Base-by-base conservation (phyloP, 2,797 vertebrate genomes). In the Siniperca undulata region DNA sequence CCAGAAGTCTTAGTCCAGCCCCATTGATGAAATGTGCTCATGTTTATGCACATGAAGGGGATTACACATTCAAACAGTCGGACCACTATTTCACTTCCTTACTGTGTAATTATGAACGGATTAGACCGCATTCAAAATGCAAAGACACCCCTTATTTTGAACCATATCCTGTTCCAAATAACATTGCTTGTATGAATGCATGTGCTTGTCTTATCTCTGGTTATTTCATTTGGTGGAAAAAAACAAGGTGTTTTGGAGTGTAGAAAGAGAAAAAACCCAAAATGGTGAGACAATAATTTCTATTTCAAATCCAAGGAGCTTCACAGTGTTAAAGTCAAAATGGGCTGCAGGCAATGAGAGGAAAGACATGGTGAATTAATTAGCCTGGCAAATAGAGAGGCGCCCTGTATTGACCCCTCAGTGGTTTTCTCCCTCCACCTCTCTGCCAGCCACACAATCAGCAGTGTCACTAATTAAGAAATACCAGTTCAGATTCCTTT, bases 341-440 rank as follows among this genome's bases (percentile, higher is more conserved):
- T 94, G 94, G 93, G 95, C 96, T 96, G 88, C 94, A 91, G 96
- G 96, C 95, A 93, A 96, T 96, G 95, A 95, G 92, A 95, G 91
- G 93, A 94, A 95, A 96, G 95, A 95, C 97, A 96, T 96, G 95
- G 97, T 96, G 95, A 97, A 98, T 98, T 98, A 97, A 98, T 99
- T 97, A 97, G 97, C 86, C 96, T 97, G 96, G 96, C 97, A 97
- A 96, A 96, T 61, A 88, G 95, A 97, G 95, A 96, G 95, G 94
- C 80, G 93, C 95, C 90, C 92, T 92, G 82, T 91, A 92, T 93
- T 97, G 97, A 97, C 97, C 97, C 96, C 95, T 95, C 95, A 94
- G 95, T 96, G 97, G 96, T 96, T 97, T 97, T 96, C 96, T 96
- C 96, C 95, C 94, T 96, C 96, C 94, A 92, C 96, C 95, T 96